Base-by-base conservation (phyloP, 2,113 vertebrate genomes). In the Cyprinus carpio region DNA sequence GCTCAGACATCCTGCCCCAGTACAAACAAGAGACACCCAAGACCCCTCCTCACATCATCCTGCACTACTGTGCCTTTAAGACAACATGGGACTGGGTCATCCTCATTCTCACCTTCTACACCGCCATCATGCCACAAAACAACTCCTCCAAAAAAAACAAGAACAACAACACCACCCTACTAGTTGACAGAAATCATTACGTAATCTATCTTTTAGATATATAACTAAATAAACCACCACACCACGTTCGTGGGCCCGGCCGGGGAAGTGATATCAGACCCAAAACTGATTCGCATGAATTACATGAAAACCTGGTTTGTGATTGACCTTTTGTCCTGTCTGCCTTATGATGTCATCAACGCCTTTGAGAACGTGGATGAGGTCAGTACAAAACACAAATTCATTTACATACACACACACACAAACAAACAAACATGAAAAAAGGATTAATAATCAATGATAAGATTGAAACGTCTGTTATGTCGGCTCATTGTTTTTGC, bases 11-110 rank as follows among this genome's bases (percentile, higher is more conserved):
- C 85, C 95, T 99, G 87, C 98, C 98, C 10, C 98, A 99, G 91
- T 99, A 99, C 93, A 99, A 99, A 89, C 98, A 99, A 93, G 98
- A 99, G 93, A 98, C 98, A 65, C 98, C 98, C 90, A 99, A 99
- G 95, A 99, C 98, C 46, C 98, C 98, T 0, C 98, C 98, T 0
- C 98, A 99, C 91, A 99, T 99, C 91, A 99, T 99, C 94, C 93
- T 99, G 84, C 98, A 99, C 95, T 99, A 99, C 89, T 99, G 98
- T 91, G 95, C 98, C 87, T 99, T 99, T 93, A 99, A 99, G 94
- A 99, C 98, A 90, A 99, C 98, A 1, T 99, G 98, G 98, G 98
- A 99, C 91, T 99, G 98, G 98, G 97, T 99, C 90, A 99, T 99
- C 94, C 94, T 99, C 92, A 99, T 99, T 92, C 95, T 99, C 92